Evolutionary conservation across 92 coral and sea anemone genomes (phyloP), one percentile per base, ranked within the genome.

Genomic region (Phenganax stokvisi): DNA sequence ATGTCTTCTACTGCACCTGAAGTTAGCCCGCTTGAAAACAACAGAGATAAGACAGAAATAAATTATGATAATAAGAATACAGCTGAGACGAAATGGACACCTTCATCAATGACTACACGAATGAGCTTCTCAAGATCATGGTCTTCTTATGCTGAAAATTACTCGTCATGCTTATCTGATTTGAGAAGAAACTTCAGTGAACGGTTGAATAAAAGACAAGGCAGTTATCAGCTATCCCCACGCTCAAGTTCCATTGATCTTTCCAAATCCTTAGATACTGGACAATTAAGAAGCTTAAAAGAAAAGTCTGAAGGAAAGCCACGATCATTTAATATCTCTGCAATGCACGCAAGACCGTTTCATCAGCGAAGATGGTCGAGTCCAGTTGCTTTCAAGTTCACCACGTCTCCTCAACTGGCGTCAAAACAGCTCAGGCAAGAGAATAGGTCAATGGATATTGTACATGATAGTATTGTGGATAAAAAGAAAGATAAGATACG

Each of bases 331-430:
- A 79, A 79, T 62, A 56, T 65, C n/a, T 79, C 83, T 27, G 59
- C 73, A 12, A 7, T 79, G 51, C 74, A 79, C 54, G 83, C 83
- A 10, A 67, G 83, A 25, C 83, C 83, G 74, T 79, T 79, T 56
- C 83, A 79, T 79, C 83, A 79, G 27, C 54, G 83, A 79, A 63
- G 83, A 52, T 79, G 83, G 83, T 79, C 83, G 31, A 79, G 83
- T 64, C 83, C 83, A 63, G 83, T 79, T 52, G 83, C 62, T 64
- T 79, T 79, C 59, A 79, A 65, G 51, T 30, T 59, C 13, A 71
- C 71, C 16, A 0, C 81, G 6, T 59, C 81, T 59, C 47, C 71
- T 9, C 54, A 77, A 29, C 51, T 59, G 17, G 47, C 29, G 28
- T 52, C 83, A 65, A 56, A 62, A 16, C 31, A 62, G 1, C 12